Conservation (phyloP, 2,113 vertebrate species). For the Polypterus bichir region DNA sequence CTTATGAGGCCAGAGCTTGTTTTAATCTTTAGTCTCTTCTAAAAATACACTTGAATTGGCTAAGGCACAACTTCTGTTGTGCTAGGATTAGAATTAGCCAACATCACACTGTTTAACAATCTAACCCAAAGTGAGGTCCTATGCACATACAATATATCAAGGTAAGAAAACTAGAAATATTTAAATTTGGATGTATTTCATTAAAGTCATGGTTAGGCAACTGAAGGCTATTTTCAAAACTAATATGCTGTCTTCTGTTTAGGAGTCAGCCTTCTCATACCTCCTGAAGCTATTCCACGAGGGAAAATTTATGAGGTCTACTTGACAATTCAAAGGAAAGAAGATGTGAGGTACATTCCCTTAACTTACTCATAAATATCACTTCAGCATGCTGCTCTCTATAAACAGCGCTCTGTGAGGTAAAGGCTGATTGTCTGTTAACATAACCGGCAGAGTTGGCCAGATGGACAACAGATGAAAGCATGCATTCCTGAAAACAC, state of each 20-base stretch:
- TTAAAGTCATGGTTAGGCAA: not conserved
- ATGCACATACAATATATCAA: not conserved
- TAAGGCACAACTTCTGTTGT: no score
- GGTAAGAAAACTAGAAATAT: not conserved
- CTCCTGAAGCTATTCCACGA: conserved; percentile 91
- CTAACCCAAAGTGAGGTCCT: conserved; percentile 6
- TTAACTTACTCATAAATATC: conserved; percentile 17
- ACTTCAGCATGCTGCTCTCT: no score
- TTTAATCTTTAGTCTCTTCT: no score
- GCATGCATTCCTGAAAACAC: no score
- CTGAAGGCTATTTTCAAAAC: not conserved
- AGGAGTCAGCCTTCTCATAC: conserved; percentile 95
- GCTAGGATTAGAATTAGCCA: no score
- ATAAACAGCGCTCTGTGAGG: no score
- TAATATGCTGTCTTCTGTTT: conserved; percentile 43
- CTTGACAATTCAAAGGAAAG: conserved; percentile 88
- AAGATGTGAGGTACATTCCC: conserved; percentile 88
- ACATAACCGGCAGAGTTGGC: no score
- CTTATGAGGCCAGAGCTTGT: no score
- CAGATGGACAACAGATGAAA: no score
- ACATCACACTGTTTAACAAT: conserved; percentile 1
- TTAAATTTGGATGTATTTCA: conserved; percentile 1
- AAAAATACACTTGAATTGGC: no score
- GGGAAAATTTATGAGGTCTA: conserved; percentile 98
- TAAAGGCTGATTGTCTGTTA: no score